Evolutionary conservation across 2,888 invertebrate species (phyloP).

Genomic region (Thera obeliscata): DNA sequence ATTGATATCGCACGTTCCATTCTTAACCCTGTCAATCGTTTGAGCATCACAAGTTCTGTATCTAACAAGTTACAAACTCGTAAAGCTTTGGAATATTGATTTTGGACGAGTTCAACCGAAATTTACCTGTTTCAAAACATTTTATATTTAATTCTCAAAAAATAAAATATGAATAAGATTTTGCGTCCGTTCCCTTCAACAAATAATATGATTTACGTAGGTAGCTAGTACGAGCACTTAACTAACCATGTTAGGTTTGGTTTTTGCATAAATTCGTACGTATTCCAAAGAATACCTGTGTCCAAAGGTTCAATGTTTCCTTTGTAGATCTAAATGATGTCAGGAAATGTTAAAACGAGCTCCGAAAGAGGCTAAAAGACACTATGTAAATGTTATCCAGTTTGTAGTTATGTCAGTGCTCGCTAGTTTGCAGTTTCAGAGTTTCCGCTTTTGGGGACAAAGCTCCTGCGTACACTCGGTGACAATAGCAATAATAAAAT

Average conservation of each 20-base stretch:
- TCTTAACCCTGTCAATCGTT: slow-evolving; percentile 11
- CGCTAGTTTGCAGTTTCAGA: slow-evolving; percentile 48
- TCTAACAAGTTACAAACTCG: background rate
- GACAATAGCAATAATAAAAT: background rate
- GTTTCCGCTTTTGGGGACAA: slow-evolving; percentile 35
- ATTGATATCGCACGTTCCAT: background rate
- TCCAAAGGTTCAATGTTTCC: slow-evolving; percentile 27
- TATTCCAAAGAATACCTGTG: slow-evolving; percentile 18
- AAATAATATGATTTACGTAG: background rate
- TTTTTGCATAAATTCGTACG: slow-evolving; percentile 8
- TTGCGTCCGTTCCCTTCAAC: background rate
- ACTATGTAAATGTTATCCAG: slow-evolving; percentile 49
- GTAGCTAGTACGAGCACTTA: background rate
- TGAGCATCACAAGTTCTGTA: slow-evolving; percentile 5
- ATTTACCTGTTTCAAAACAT: background rate
- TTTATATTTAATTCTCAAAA: background rate
- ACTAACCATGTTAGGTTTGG: background rate
- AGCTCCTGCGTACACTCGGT: slow-evolving; percentile 25
- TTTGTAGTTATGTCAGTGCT: slow-evolving; percentile 45
- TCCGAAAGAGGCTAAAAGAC: slow-evolving; percentile 42
- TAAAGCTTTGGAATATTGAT: background rate
- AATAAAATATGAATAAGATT: background rate
- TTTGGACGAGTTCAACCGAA: background rate
- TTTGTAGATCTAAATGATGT: slow-evolving; percentile 41
- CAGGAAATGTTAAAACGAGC: slow-evolving; percentile 38